A percentile compares a stretch with the other conserved stretches of the same genome.
Conservation (phyloP, 2,888 invertebrate genomes). For the Seira musarum region DNA sequence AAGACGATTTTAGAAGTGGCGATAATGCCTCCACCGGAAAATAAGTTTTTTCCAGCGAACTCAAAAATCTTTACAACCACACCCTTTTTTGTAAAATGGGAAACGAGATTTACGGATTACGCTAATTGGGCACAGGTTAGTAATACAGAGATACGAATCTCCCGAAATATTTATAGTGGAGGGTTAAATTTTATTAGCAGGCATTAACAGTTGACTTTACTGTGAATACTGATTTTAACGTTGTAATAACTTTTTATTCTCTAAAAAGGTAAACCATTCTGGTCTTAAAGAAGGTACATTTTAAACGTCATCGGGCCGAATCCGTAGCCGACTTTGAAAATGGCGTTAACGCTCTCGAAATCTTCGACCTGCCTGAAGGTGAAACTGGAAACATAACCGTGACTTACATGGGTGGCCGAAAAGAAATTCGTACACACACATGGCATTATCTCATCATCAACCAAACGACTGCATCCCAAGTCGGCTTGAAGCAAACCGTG, state of each 20-base stretch:
- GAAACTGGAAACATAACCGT: constrained; percentile 59
- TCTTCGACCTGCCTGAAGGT: constrained; percentile 56
- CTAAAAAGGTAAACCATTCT: too few relatives aligned
- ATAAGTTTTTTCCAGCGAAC: constrained; percentile 58
- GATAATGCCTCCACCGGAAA: constrained; percentile 50
- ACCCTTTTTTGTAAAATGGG: constrained; percentile 64
- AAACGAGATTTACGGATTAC: constrained; percentile 60
- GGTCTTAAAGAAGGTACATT: constrained; percentile 53
- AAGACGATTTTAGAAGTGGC: constrained; percentile 58
- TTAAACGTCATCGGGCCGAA: constrained; percentile 53
- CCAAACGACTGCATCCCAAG: constrained; percentile 23
- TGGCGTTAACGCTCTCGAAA: constrained; percentile 60
- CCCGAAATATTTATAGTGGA: too few relatives aligned
- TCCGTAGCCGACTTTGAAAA: constrained; percentile 46
- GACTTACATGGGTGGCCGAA: constrained; percentile 48
- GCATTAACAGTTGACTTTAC: too few relatives aligned
- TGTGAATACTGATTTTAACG: too few relatives aligned
- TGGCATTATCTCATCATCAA: constrained; percentile 62
- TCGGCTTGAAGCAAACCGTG: constrained; percentile 54
- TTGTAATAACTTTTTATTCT: too few relatives aligned
- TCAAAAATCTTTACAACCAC: constrained; percentile 48
- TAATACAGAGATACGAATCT: too few relatives aligned
- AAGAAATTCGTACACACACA: constrained; percentile 54
- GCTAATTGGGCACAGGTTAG: constrained; percentile 61
- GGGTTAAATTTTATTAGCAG: too few relatives aligned